Conservation (phyloP, 2,113 vertebrate genomes). For the Murina feae region DNA sequence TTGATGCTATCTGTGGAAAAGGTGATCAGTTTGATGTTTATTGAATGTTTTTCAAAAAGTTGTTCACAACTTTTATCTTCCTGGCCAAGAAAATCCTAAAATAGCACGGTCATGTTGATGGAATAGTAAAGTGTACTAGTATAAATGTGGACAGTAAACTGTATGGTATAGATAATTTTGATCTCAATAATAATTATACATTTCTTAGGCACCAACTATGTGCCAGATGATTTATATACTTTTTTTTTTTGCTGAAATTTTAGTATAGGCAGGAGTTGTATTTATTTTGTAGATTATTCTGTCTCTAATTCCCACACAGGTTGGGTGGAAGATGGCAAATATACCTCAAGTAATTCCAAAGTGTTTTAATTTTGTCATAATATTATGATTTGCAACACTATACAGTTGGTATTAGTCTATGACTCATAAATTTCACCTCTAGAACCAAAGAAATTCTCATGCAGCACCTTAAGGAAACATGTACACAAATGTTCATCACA, state of each 20-base stretch:
- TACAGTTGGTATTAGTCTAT: background rate
- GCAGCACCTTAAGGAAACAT: background rate
- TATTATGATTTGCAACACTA: background rate
- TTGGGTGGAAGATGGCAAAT: background rate
- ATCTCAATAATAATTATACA: background rate
- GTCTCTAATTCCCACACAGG: background rate
- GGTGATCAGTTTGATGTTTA: background rate
- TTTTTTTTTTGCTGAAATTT: background rate
- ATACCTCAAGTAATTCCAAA: background rate
- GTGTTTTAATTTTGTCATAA: conserved; percentile 3
- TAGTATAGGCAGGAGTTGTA: background rate
- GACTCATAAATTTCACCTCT: background rate
- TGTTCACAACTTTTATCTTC: background rate
- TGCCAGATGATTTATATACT: background rate
- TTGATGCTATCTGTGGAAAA: background rate
- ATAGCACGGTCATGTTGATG: background rate
- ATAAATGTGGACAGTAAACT: background rate
- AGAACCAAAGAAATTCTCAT: background rate
- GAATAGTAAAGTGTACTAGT: background rate
- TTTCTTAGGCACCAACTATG: background rate
- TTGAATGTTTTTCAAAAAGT: background rate
- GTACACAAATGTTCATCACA: background rate
- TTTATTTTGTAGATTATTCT: conserved; percentile 7
- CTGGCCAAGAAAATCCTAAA: conserved; percentile 14
- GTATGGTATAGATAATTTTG: background rate